Conservation (phyloP, 2,113 vertebrate species). For the Erythrolamprus reginae region DNA sequence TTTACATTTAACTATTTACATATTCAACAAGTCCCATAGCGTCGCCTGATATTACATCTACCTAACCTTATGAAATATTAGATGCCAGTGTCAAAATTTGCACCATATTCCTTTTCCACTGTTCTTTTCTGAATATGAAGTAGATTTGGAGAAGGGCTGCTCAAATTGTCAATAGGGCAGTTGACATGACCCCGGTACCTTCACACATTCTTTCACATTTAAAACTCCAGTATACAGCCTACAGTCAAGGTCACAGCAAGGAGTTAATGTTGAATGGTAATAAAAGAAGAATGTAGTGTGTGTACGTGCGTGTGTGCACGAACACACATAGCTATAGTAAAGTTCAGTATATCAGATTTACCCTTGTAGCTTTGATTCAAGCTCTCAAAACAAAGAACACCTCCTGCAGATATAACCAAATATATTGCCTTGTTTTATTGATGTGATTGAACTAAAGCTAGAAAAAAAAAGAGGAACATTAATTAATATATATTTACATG, state of each 20-base stretch:
- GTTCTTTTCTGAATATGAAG: neutral
- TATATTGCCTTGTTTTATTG: constrained; percentile 5
- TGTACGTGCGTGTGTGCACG: neutral
- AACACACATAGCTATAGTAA: constrained; percentile 32
- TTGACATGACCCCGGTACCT: neutral
- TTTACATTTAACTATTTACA: too few relatives aligned
- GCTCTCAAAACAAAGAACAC: constrained; percentile 39
- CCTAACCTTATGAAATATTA: neutral
- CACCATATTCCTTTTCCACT: neutral
- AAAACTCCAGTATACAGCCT: constrained; percentile 25
- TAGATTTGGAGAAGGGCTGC: neutral
- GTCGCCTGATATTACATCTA: neutral
- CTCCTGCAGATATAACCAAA: constrained; percentile 25
- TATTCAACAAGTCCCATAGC: neutral
- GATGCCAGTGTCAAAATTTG: neutral
- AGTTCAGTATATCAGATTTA: constrained; percentile 46
- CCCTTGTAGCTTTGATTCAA: constrained; percentile 51
- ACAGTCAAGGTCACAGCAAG: constrained; percentile 15
- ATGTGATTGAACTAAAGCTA: constrained; percentile 21
- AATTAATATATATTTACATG: constrained; percentile 46
- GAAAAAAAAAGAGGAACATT: constrained; percentile 19
- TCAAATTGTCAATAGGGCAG: neutral
- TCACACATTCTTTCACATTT: neutral
- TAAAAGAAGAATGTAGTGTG: constrained; percentile 32
- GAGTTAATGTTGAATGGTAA: constrained; percentile 46